Evolutionary conservation across 2,888 invertebrate genomes (phyloP), one percentile per base, ranked within the genome.

Genomic region (Mythimna pallens): DNA sequence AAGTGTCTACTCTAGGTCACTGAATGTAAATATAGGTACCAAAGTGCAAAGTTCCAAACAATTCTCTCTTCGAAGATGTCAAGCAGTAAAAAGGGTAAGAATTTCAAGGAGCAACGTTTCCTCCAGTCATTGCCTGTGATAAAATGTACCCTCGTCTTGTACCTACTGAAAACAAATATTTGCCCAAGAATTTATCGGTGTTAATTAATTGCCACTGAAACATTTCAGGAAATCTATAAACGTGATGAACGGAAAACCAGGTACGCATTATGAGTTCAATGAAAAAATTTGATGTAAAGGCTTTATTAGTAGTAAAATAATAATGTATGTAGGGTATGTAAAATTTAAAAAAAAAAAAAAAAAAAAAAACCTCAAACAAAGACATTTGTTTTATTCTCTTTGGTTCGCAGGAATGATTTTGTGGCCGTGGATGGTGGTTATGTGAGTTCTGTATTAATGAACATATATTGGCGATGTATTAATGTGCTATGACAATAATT

Each of bases 91-190:
- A 83, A 89, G 90, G 91, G 90, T 91, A 87, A 86, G 87, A 90
- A 91, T 90, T 92, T 89, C 89, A 89, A 91, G 87, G 81, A 85
- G 50, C 82, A 85, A 85, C 84, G 85, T 87, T 90, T 88, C 83
- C 87, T 87, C 81, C 70, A 87, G 89, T 89, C 90, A 89, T 86
- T 76, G 86, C 85, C 85, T 69, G 86, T 86, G 91, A 92, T 91
- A 92, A 92, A 90, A 90, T 81, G 79, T 81, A 91, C 91, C 91
- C 90, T 89, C 80, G 86, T 89, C 77, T 75, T 78, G 22, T 72
- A 78, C 30, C 30, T 30, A 30, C 43, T n/a, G 75, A 74, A 75
- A 84, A 78, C 75, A 80, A 82, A 86, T 82, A 85, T 85, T 87
- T 61, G 9, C 14, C 79, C 59, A 69, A 78, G 76, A 80, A 81